Conservation (phyloP, 1,140 invertebrate genomes). For the Campoletis sonorensis region DNA sequence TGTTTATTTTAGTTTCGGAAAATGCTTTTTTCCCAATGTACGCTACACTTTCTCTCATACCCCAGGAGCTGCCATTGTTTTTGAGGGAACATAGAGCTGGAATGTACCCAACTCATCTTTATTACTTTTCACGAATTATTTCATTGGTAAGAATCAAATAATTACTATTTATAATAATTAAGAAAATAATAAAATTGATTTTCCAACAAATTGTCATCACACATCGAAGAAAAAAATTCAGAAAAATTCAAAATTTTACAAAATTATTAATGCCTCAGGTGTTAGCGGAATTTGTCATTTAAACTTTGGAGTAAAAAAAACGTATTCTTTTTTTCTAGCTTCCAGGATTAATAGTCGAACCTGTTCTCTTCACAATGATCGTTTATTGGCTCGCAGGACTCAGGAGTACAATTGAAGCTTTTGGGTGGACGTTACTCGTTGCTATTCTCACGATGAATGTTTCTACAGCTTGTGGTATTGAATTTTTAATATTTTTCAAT, state of each 20-base stretch:
- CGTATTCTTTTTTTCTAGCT: slow-evolving; percentile 75
- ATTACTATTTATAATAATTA: slow-evolving; percentile 17
- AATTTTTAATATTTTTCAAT: slow-evolving; percentile 76
- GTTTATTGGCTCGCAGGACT: slow-evolving; percentile 89
- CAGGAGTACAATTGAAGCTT: slow-evolving; percentile 81
- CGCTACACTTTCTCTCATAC: slow-evolving; percentile 86
- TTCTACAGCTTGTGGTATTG: slow-evolving; percentile 88
- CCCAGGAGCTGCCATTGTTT: slow-evolving; percentile 87
- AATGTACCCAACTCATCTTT: slow-evolving; percentile 84
- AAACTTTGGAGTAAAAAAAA: background rate
- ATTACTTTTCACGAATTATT: slow-evolving; percentile 86
- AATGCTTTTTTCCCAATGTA: slow-evolving; percentile 93
- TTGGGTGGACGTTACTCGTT: slow-evolving; percentile 81
- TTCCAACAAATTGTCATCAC: background rate
- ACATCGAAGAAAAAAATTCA: too few species aligned
- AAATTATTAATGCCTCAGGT: background rate
- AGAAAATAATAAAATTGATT: slow-evolving; percentile 26
- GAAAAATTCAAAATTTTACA: too few species aligned
- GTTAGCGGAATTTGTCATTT: background rate
- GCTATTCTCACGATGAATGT: slow-evolving; percentile 87
- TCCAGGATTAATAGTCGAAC: slow-evolving; percentile 87
- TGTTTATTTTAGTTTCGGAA: slow-evolving; percentile 91
- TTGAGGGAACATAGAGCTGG: slow-evolving; percentile 87
- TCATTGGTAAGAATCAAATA: slow-evolving; percentile 80
- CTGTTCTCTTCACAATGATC: slow-evolving; percentile 85